Base-by-base conservation (phyloP, 2,113 vertebrate genomes). In the Corythornis vintsioides region DNA sequence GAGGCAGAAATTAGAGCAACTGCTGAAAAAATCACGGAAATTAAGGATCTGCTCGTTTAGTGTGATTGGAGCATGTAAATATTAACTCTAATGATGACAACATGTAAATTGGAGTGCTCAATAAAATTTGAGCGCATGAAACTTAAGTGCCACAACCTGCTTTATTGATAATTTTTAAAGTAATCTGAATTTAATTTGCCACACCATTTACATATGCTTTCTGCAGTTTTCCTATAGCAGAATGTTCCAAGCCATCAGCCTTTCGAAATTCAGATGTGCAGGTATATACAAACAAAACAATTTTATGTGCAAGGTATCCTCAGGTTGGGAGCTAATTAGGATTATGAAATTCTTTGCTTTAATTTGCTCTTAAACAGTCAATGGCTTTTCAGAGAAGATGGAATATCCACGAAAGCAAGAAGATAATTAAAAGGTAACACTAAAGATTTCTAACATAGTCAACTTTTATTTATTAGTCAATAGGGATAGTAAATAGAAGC, bases 51-150 rank as follows among this genome's bases (percentile, higher is more conserved):
- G 85, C 94, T 96, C n/a, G 17, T 96, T 96, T 95, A 94, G 79
- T 86, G 91, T 96, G 96, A 96, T 96, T 96, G 94, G 95, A 96
- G 79, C 91, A 72, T 92, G 95, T 95, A 96, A 96, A 96, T 96
- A 96, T 95, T 96, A 96, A 94, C 94, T 88, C 69, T 83, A 90
- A 89, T 91, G 96, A 92, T 94, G 92, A 89, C 94, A 96, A 96
- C 95, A 96, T 9, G 4, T 92, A 96, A 95, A 96, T 96, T 96
- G 91, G 85, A 96, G 96, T 92, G 79, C 94, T 93, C 94, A 81
- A 35, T 94, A 94, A 95, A 95, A 95, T 91, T 79, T 72, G 89
- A 96, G 87, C 83, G 70, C 52, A 83, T 70, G 80, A 69, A 79
- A 72, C 88, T 94, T 87, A 95, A 96, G 94, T 95, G 64, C 86